Base-by-base conservation (phyloP, 2,113 vertebrate genomes). In the Laticauda colubrina region DNA sequence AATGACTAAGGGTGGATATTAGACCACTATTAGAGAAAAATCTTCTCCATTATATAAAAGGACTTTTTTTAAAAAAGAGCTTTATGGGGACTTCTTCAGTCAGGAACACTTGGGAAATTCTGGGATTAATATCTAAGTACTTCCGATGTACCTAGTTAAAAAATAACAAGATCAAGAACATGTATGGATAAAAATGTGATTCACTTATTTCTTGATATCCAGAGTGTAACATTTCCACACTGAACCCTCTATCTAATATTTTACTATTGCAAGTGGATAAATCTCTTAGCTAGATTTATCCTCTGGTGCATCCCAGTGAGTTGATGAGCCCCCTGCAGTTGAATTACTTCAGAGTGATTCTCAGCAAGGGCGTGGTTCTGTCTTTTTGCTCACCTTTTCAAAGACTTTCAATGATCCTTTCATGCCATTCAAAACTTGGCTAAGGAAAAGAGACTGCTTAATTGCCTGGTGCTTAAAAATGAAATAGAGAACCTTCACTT, bases 401-500 rank as follows among this genome's bases (percentile, higher is more conserved):
- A 45, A 93, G 0, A 2, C 1, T 0, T 48, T 64, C 29, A 18
- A 92, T 39, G 18, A 90, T 61, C 5, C 92, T 94, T 23, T 87
- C 21, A 92, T 93, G 92, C 87, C n/a, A 26, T 0, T 24, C 45
- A 2, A 4, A 95, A 39, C 8, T 8, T 55, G 54, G 8, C 15
- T 91, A 55, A 87, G 81, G 55, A 6, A 94, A 43, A 87, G 91
- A 91, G 18, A 7, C 92, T 95, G 54, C 9, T 5, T 54, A 87
- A 94, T 57, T 92, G 88, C 57, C 81, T 81, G 88, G 14, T 85
- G 43, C 90, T 93, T 90, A 59, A 86, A 89, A 94, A 69, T 86
- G 87, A 90, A 81, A 92, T 48, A 89, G 55, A 34, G 59, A 53
- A 86, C 75, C 90, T 10, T n/a, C 45, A 0, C 26, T 55, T 43